Evolutionary conservation across 2,113 vertebrate genomes (phyloP).

Genomic region (Ciconia boyciana): DNA sequence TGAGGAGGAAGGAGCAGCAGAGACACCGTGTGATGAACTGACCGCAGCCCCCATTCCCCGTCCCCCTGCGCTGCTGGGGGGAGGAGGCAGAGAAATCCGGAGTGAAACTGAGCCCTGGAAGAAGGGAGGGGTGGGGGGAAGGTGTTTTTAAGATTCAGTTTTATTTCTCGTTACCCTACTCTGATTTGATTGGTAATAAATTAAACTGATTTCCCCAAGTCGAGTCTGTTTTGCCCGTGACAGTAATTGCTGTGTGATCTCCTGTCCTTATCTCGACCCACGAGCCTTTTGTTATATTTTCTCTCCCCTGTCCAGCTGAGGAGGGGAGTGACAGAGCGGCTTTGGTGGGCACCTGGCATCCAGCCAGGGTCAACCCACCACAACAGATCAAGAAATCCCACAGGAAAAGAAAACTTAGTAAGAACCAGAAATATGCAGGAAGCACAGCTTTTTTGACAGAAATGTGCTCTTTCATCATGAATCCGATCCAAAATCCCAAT

Average conservation of each 20-base stretch:
- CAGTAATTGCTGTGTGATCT: neutral
- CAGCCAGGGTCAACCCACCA: no score
- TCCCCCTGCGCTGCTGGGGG: neutral
- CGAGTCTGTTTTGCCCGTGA: neutral
- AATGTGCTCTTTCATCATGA: neutral
- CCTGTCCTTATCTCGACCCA: neutral
- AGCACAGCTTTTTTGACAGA: neutral
- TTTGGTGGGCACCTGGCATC: neutral
- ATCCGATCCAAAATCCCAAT: neutral
- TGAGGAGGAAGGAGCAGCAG: neutral
- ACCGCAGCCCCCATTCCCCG: neutral
- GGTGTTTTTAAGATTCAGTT: neutral
- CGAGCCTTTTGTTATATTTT: neutral
- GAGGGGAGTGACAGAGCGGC: neutral
- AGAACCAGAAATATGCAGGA: constrained; percentile 6
- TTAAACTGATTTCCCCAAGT: neutral
- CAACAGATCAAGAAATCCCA: neutral
- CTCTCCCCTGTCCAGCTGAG: neutral
- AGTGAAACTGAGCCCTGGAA: neutral
- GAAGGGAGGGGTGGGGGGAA: neutral
- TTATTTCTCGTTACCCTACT: neutral
- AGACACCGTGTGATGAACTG: neutral
- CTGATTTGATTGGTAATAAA: neutral
- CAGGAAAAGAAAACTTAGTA: neutral
- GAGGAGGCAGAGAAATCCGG: neutral